Percentiles rank a stretch among this genome's conserved stretches.
Evolutionary conservation across 2,113 vertebrate genomes (phyloP).

Genomic region (Tachycineta bicolor): DNA sequence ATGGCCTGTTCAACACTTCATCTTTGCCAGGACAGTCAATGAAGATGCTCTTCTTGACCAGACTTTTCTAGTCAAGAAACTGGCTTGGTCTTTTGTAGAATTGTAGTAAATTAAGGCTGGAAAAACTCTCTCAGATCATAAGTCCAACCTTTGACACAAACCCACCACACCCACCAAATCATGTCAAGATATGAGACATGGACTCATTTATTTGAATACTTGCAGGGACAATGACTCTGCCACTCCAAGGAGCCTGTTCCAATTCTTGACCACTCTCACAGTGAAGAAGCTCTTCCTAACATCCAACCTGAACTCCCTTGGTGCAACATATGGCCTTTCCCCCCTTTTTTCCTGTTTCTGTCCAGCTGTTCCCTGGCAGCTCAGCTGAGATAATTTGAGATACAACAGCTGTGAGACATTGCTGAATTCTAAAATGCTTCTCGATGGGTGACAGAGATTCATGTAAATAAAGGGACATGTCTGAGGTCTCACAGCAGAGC

Average conservation of each 20-base stretch:
- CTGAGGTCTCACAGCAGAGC: not conserved
- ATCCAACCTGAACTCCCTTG: not conserved
- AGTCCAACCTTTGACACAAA: not conserved
- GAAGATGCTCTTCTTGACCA: not conserved
- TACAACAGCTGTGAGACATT: not conserved
- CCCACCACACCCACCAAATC: not conserved
- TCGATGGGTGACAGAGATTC: not conserved
- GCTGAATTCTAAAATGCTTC: not conserved
- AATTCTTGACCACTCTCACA: too few relatives aligned
- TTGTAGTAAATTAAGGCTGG: not conserved
- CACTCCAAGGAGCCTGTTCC: not conserved
- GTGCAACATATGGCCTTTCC: not conserved
- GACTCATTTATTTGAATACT: not conserved
- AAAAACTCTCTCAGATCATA: not conserved
- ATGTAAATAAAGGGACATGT: not conserved
- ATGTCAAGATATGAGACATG: not conserved
- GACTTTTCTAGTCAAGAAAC: not conserved
- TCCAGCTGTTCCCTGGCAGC: not conserved
- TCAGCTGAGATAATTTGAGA: not conserved
- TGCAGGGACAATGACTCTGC: not conserved
- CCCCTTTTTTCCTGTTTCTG: not conserved
- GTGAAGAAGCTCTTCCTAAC: not conserved
- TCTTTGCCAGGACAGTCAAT: not conserved
- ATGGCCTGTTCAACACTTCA: not conserved
- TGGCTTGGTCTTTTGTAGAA: not conserved